Evolutionary conservation across 2,888 invertebrate species (phyloP).

Genomic region (Pharmacophagus antenor): DNA sequence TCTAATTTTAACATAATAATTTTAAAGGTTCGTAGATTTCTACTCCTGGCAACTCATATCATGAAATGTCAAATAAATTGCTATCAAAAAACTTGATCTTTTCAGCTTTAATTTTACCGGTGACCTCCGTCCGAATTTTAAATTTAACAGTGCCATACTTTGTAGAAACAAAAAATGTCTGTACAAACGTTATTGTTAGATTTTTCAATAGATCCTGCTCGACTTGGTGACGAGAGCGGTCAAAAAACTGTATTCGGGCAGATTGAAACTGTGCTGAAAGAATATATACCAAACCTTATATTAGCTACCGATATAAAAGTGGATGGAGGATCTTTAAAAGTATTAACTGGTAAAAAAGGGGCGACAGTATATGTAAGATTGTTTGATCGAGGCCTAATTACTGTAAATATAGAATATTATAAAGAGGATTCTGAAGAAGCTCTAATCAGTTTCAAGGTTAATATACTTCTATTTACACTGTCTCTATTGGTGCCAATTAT

Average conservation of each 20-base stretch:
- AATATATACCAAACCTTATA: constrained; percentile 86
- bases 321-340: constrained; percentile 85
- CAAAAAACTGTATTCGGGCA: constrained; percentile 84
- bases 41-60: not conserved
- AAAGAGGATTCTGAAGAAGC: constrained; percentile 87
- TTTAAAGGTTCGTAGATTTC: not conserved
- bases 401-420: constrained; percentile 91
- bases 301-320: constrained; percentile 84
- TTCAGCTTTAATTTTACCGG: constrained; percentile 43
- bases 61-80: constrained; percentile 11
- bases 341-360: constrained; percentile 86
- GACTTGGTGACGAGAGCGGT: constrained; percentile 84
- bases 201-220: constrained; percentile 87
- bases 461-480: constrained; percentile 32
- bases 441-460: constrained; percentile 88
- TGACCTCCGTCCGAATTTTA: constrained; percentile 48
- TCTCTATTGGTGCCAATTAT: constrained; percentile 20
- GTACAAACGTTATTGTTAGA: constrained; percentile 90
- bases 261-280: constrained; percentile 85
- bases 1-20: no score
- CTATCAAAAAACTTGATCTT: constrained; percentile 16
- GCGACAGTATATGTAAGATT: constrained; percentile 86
- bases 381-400: constrained; percentile 88
- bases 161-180: constrained; percentile 79
- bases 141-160: constrained; percentile 39